These are phyloP conservation scores for Takifugu flavidus DNA, from an alignment of 2,113 vertebrate species.

Conservation along the genomic window DNA sequence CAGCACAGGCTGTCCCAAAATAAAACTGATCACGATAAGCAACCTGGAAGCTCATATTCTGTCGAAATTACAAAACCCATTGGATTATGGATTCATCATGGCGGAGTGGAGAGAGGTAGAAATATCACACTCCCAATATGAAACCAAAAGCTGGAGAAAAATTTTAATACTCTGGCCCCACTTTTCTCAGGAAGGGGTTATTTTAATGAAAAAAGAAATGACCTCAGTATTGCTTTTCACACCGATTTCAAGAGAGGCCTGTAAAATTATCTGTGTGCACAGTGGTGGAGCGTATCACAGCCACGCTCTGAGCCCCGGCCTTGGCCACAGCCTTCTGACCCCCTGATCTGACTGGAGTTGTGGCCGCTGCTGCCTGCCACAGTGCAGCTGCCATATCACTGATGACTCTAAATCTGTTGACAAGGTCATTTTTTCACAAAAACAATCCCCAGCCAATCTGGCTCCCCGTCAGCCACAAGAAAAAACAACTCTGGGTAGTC, in stretches of 20 bases:
- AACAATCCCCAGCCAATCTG: slow-evolving; percentile 45
- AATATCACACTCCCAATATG: slow-evolving; percentile 12
- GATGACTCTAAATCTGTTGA: slow-evolving; percentile 65
- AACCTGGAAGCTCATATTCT: slow-evolving; percentile 12
- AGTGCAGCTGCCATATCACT: slow-evolving; percentile 63
- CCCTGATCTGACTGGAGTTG: slow-evolving; percentile 59
- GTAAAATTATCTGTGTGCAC: slow-evolving; percentile 34
- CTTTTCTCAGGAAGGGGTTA: slow-evolving; percentile 25
- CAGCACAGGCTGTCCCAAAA: too few relatives aligned
- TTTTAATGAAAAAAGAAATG: slow-evolving; percentile 55
- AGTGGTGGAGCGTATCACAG: slow-evolving; percentile 43
- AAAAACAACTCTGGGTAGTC: slow-evolving; percentile 34
- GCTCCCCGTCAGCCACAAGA: slow-evolving; percentile 41
- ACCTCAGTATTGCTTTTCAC: slow-evolving; percentile 16
- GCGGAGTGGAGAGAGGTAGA: slow-evolving; percentile 22
- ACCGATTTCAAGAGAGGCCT: background rate
- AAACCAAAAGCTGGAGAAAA: slow-evolving; percentile 17
- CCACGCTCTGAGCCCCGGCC: slow-evolving; percentile 32
- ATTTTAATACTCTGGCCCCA: slow-evolving; percentile 30
- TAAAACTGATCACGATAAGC: background rate
- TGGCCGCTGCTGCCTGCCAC: slow-evolving; percentile 61
- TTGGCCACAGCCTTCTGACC: slow-evolving; percentile 56
- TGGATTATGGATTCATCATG: slow-evolving; percentile 38
- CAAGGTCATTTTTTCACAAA: slow-evolving; percentile 55
- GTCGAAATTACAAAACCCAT: slow-evolving; percentile 11